Percentiles rank a stretch among this genome's conserved stretches.
These are phyloP conservation scores for Acleris sparsana DNA, from an alignment of 2,888 invertebrate genomes.

Conservation along the genomic window DNA sequence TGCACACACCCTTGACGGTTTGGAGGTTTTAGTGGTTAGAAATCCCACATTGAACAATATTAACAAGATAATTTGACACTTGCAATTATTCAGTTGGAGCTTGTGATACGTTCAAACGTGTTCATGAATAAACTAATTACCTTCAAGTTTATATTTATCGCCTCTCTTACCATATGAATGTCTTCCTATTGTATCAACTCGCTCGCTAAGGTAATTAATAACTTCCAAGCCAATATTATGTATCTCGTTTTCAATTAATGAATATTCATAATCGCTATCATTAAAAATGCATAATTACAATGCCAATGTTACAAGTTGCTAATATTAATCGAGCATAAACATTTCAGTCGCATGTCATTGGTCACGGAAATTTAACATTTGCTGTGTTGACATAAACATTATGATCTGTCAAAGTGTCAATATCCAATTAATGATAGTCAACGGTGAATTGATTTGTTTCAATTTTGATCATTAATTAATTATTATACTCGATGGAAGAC, in stretches of 20 bases:
- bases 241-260: not conserved
- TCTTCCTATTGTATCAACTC: not conserved
- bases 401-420: slow-evolving; percentile 16
- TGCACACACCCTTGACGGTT: too few relatives aligned
- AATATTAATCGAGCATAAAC: not conserved
- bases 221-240: not conserved
- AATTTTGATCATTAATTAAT: not conserved
- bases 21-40: too few relatives aligned
- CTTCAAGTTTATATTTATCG: too few relatives aligned
- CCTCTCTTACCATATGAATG: not conserved
- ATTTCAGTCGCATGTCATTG: not conserved
- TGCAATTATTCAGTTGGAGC: too few relatives aligned
- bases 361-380: slow-evolving; percentile 3
- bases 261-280: slow-evolving; percentile 1
- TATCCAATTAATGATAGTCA: not conserved
- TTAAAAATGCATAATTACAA: slow-evolving; percentile 4
- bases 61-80: too few relatives aligned
- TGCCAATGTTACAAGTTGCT: not conserved
- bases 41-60: too few relatives aligned
- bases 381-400: slow-evolving; percentile 7
- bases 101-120: too few relatives aligned
- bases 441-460: slow-evolving; percentile 3
- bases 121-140: too few relatives aligned
- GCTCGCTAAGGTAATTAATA: not conserved
- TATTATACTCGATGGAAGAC: not conserved